Evolutionary conservation across 64 coral and sea anemone genomes (phyloP).

Genomic region (Stichodactyla helianthus): DNA sequence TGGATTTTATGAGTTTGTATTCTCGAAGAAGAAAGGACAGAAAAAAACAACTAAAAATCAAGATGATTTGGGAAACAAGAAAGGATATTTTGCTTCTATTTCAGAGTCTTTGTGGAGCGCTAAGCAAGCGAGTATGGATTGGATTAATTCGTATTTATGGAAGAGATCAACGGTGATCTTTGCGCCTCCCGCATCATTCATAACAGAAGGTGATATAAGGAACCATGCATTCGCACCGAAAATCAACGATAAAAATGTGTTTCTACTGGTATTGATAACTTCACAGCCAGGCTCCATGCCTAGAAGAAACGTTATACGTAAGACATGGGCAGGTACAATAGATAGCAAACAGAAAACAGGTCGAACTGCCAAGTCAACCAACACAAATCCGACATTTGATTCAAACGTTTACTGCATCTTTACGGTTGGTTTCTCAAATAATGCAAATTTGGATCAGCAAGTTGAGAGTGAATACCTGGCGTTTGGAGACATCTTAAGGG

Average conservation of each 20-base stretch:
- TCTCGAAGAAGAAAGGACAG: not conserved
- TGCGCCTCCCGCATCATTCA: not conserved
- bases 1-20: not conserved
- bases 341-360: slow-evolving; percentile 6
- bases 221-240: slow-evolving; percentile 7
- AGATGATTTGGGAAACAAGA: not conserved
- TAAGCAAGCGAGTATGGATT: not conserved
- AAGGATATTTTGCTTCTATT: not conserved
- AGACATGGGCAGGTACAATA: slow-evolving; percentile 13
- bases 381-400: not conserved
- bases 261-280: slow-evolving; percentile 22
- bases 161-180: not conserved
- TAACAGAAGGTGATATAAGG: not conserved
- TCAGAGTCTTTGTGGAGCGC: not conserved
- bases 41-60: not conserved
- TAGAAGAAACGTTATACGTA: slow-evolving; percentile 17
- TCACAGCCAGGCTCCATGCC: not conserved
- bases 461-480: not conserved
- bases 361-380: not conserved
- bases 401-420: slow-evolving; percentile 22
- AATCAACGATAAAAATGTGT: slow-evolving; percentile 2
- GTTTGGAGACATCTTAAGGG: slow-evolving; percentile 18
- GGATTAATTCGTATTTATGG: not conserved
- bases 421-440: slow-evolving; percentile 24
- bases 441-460: slow-evolving; percentile 12